These are phyloP conservation scores for Hippopotamus amphibius DNA, from an alignment of 2,113 vertebrate genomes.

Conservation along the genomic window DNA sequence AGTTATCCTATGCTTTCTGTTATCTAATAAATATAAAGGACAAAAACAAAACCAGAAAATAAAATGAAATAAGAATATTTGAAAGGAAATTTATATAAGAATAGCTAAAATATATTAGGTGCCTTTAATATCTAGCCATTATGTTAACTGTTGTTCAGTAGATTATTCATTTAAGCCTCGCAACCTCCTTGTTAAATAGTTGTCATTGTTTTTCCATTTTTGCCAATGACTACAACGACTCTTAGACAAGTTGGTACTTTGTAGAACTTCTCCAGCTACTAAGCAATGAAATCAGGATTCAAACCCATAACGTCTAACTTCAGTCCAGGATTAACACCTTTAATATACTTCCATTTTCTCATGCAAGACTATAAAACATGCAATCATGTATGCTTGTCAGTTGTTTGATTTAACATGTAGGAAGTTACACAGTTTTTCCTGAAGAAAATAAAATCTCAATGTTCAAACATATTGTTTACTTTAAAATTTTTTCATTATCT, in stretches of 20 bases:
- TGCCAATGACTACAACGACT: background rate
- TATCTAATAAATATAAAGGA: background rate
- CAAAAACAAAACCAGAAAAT: background rate
- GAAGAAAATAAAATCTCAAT: constrained; percentile 81
- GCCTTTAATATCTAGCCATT: background rate
- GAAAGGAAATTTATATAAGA: constrained; percentile 3
- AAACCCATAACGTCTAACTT: background rate
- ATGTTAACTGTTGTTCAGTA: background rate
- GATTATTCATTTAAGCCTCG: background rate
- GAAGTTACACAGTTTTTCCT: constrained; percentile 73
- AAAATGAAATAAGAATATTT: background rate
- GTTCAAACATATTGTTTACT: constrained; percentile 82
- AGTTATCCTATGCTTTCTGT: background rate
- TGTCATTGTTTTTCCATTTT: background rate
- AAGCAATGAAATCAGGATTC: background rate
- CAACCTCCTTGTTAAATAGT: background rate
- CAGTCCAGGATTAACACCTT: background rate
- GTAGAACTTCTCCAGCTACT: background rate
- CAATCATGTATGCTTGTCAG: background rate
- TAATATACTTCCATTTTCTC: background rate
- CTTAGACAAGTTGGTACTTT: background rate
- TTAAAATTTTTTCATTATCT: constrained; percentile 78
- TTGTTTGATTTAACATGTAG: background rate
- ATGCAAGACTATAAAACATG: background rate
- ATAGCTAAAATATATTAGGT: background rate